Base-by-base conservation (phyloP, 2,113 vertebrate species). In the Hemicordylus capensis region DNA sequence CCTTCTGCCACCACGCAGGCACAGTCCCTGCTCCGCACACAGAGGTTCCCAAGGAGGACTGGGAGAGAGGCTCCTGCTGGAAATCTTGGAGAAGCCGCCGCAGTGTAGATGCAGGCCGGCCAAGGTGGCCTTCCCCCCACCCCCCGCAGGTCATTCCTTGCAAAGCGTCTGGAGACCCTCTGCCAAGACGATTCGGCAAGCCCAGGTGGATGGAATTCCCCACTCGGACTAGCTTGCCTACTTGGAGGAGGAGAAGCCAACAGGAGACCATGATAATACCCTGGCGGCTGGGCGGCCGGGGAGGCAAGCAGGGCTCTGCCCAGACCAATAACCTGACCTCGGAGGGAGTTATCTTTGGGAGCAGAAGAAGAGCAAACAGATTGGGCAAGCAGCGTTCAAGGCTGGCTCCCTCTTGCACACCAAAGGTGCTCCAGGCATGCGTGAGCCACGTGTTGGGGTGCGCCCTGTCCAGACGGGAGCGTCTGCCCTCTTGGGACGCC, bases 341-440 rank as follows among this genome's bases (percentile, higher is more conserved):
- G 58, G 87, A 81, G 77, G 90, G 80, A 90, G 83, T 12, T 67
- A 67, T 85, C 77, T 84, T 83, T 20, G 74, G 54, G 77, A 51
- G n/a, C 6, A 0, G 44, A 67, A 89, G 88, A 89, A 95, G 92
- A 92, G 92, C 20, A 93, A 94, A 89, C 93, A 93, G 10, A 86
- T 95, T 93, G 87, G 88, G 87, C 93, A 91, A 94, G 85, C 86
- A 77, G 75, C 31, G 73, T 86, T 85, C 92, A 92, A 85, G 90
- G 93, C 70, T 91, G 89, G 31, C 15, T 19, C 39, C 14, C 64
- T 42, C 31, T 82, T 90, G 86, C 89, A 54, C 26, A 31, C 24
- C 8, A 54, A 84, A 0, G 63, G 78, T n/a, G n/a, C 46, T 46
- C 56, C 75, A 2, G n/a, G 28, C 90, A 85, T 12, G 9, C 12